phyloP scores from a whole-genome alignment of 2,888 invertebrate species.

The Rhogogaster chlorosoma region DNA sequence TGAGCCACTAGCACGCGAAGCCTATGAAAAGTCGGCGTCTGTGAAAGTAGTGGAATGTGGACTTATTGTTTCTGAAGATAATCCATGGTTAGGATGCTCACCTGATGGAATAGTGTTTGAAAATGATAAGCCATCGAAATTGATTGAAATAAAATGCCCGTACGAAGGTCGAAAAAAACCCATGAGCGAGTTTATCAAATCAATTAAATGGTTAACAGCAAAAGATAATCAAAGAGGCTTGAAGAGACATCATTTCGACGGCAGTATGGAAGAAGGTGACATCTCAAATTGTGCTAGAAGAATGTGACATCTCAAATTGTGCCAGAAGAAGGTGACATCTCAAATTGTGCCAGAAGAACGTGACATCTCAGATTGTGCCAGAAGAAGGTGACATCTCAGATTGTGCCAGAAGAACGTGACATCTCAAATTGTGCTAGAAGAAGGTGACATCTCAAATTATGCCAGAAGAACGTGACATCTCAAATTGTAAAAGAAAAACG shows the following conservation, averaged over 20 bases:
- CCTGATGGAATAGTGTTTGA: conserved; percentile 50
- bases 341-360: no score
- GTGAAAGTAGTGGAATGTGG: conserved; percentile 48
- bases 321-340: no score
- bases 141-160: conserved; percentile 52
- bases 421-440: no score
- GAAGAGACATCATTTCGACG: conserved; percentile 22
- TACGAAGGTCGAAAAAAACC: conserved; percentile 3
- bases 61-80: conserved; percentile 43
- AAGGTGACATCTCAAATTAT: no score
- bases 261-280: no score
- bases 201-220: not conserved
- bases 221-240: not conserved
- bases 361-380: no score
- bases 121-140: conserved; percentile 39
- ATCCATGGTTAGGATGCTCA: conserved; percentile 49
- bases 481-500: no score
- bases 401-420: no score
- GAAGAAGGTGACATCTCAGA: no score
- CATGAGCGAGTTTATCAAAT: conserved; percentile 21
- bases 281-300: no score
- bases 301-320: no score
- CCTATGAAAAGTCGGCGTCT: conserved; percentile 14
- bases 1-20: conserved; percentile 46
- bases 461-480: no score